Evolutionary conservation across 2,888 invertebrate genomes (phyloP), one percentile per base, ranked within the genome.

Genomic region (Homarus gammarus): DNA sequence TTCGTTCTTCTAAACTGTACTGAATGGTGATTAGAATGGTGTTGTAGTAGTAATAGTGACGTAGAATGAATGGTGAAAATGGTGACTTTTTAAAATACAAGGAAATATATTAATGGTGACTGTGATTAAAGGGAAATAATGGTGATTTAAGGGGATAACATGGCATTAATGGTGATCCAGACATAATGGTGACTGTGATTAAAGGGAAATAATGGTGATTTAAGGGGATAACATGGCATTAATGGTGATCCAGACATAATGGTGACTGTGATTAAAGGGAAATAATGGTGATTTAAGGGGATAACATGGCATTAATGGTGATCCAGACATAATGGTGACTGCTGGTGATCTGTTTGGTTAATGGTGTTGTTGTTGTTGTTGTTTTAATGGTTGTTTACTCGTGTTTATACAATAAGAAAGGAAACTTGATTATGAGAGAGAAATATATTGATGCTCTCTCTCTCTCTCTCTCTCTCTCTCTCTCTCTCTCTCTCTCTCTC

Each of bases 371-470:
- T 56, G 3, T 56, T 12, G 56, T 22, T 56, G 18, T 18, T 12
- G 56, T 56, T 0, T 49, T 49, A 22, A 56, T 56, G 44, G 12
- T 44, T 8, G 44, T 44, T 5, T 8, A 44, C 6, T 5, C 44
- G 5, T 44, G 44, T 5, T 44, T 44, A 8, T 44, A 44, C 6
- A 44, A 8, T 12, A 44, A 8, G 44, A 44, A 8, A 12, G 44
- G 44, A 12, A 44, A 12, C 3, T 12, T 56, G 56, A 56, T 56
- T 56, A 56, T 18, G 56, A 56, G 12, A n/a, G 27, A 64, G 27
- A 36, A 44, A 81, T 81, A 81, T 81, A 10, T 44, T 27, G 12
- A 64, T 79, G 22, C 36, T 22, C 33, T 81, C 8, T 49, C n/a
- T 56, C 38, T 79, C 18, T 79, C 44, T 44, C 36, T 56, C 38